These are phyloP conservation scores for Hirtodrosophila alboralis DNA, from an alignment of 2,888 invertebrate genomes.

Conservation along the genomic window DNA sequence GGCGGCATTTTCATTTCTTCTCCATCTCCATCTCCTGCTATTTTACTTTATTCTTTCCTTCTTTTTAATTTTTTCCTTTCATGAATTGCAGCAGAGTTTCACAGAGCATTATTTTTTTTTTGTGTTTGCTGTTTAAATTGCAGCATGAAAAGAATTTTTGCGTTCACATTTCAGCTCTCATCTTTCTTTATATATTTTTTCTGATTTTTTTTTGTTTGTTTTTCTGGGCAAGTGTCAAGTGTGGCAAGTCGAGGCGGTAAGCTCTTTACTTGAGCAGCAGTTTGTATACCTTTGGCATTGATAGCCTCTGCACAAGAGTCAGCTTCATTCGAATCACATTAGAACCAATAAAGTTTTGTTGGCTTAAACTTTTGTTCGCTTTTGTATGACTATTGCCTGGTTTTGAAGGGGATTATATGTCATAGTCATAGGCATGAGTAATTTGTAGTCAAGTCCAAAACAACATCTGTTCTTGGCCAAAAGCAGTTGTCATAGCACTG, in stretches of 20 bases:
- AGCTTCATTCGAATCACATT: constrained; percentile 37
- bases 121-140: constrained; percentile 74
- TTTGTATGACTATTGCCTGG: constrained; percentile 8
- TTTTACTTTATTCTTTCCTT: constrained; percentile 17
- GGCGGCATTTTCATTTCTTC: constrained; percentile 61
- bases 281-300: constrained; percentile 61
- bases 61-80: constrained; percentile 20
- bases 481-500: constrained; percentile 49
- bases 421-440: constrained; percentile 26
- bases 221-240: constrained; percentile 56
- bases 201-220: constrained; percentile 9
- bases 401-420: constrained; percentile 26
- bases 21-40: no score
- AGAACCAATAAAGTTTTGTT: constrained; percentile 41
- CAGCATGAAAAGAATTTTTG: constrained; percentile 69
- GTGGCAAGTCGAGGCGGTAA: constrained; percentile 54
- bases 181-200: constrained; percentile 27
- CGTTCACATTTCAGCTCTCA: constrained; percentile 60
- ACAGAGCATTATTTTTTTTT: constrained; percentile 32
- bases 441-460: constrained; percentile 20
- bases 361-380: constrained; percentile 18
- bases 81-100: constrained; percentile 54
- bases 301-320: constrained; percentile 51
- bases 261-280: constrained; percentile 44
- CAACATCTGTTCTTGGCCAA: constrained; percentile 49